A percentile compares a stretch with the other conserved stretches of the same genome.
These are phyloP conservation scores for Rhizoglyphus robini DNA, from an alignment of 1,140 invertebrate species.

Conservation along the genomic window DNA sequence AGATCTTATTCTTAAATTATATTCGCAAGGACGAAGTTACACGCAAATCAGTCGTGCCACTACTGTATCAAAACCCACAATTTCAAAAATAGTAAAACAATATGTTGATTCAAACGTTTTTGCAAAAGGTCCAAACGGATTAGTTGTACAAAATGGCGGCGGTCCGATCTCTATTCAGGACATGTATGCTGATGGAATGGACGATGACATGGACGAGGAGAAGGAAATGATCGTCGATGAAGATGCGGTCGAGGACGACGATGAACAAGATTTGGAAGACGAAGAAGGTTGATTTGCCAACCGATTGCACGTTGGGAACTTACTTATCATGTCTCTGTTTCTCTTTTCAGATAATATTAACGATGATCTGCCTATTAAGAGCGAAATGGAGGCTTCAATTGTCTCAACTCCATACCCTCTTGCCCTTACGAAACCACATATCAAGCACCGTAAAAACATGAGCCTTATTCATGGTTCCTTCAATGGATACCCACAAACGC, in stretches of 20 bases:
- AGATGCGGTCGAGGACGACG: not conserved
- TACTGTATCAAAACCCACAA: not conserved
- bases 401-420: not conserved
- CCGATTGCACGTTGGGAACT: not conserved
- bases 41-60: not conserved
- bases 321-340: not conserved
- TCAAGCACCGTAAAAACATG: not conserved
- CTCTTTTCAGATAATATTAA: not conserved
- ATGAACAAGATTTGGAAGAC: not conserved
- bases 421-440: not conserved
- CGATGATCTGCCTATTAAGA: not conserved
- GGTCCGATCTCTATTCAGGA: not conserved
- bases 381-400: not conserved
- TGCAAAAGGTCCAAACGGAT: conserved; percentile 8
- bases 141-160: conserved; percentile 1
- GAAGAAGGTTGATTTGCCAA: not conserved
- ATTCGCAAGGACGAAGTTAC: not conserved
- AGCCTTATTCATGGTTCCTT: conserved; percentile 1
- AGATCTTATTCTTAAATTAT: not conserved
- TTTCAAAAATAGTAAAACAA: not conserved
- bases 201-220: conserved; percentile 12
- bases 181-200: not conserved
- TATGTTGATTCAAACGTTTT: conserved; percentile 4
- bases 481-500: not conserved
- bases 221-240: conserved; percentile 14